Evolutionary conservation across 2,888 invertebrate species (phyloP).

Genomic region (Meandrusa payeni): DNA sequence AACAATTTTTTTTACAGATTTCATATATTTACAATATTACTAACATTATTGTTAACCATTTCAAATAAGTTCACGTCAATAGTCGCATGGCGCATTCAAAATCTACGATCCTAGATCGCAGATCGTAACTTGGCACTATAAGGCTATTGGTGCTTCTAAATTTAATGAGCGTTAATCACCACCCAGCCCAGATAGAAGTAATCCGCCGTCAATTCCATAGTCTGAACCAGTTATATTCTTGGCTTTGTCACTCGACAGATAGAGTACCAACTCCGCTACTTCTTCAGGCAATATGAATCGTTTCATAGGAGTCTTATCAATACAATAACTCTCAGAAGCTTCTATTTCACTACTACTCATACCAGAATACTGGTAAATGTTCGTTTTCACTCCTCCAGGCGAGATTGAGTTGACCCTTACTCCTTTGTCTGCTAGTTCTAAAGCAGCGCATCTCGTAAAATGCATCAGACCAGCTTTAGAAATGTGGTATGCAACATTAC

Average conservation of each 20-base stretch:
- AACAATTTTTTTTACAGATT: too few species aligned
- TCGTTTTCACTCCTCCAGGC: constrained; percentile 83
- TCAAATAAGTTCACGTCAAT: too few species aligned
- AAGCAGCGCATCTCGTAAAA: constrained; percentile 86
- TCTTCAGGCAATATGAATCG: constrained; percentile 42
- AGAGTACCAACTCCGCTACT: constrained; percentile 40
- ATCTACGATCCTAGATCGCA: too few species aligned
- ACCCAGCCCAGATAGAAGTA: not conserved
- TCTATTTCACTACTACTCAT: constrained; percentile 30
- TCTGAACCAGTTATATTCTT: constrained; percentile 44
- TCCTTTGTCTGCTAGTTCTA: constrained; percentile 79
- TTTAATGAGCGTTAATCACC: too few species aligned
- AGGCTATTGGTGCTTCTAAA: too few species aligned
- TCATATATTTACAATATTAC: too few species aligned
- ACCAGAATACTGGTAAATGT: constrained; percentile 33
- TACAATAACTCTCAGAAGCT: too few species aligned
- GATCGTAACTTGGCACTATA: too few species aligned
- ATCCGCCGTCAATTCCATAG: constrained; percentile 22
- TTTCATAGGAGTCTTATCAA: too few species aligned
- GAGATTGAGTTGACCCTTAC: constrained; percentile 86
- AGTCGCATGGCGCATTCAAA: too few species aligned
- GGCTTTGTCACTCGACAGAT: constrained; percentile 47
- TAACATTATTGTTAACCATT: too few species aligned
- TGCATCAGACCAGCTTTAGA: constrained; percentile 88
- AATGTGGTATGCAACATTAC: constrained; percentile 76